phyloP scores from a whole-genome alignment of 1,140 invertebrate genomes.

The Drosophila carrolli region DNA sequence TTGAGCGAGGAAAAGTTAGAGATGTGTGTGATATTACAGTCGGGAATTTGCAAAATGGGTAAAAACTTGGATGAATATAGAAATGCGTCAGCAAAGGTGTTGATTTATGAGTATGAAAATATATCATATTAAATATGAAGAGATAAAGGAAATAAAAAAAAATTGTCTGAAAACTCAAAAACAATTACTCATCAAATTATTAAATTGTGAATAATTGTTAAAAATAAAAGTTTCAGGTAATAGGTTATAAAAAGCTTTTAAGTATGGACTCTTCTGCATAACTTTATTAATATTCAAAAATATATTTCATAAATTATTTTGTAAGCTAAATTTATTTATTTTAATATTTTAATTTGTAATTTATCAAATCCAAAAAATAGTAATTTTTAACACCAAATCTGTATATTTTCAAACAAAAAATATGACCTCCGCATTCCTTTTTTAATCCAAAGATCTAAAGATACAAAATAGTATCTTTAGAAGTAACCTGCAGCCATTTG shows the following conservation, averaged over 20 bases:
- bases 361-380: background rate
- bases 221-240: too few species aligned
- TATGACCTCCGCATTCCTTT: background rate
- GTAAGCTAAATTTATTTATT: too few species aligned
- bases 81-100: constrained; percentile 1
- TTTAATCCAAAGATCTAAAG: constrained; percentile 1
- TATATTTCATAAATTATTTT: too few species aligned
- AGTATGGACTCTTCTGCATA: too few species aligned
- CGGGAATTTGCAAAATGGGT: background rate
- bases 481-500: constrained; percentile 19
- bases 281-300: too few species aligned
- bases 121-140: too few species aligned
- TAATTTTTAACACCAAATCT: too few species aligned
- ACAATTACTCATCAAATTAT: too few species aligned
- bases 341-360: background rate
- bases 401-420: too few species aligned
- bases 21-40: constrained; percentile 21
- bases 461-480: constrained; percentile 3
- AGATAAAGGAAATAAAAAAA: background rate
- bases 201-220: too few species aligned
- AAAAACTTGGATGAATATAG: background rate
- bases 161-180: too few species aligned
- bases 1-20: constrained; percentile 5
- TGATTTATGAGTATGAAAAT: background rate
- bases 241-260: too few species aligned